A percentile compares a stretch with the other conserved stretches of the same genome.
These are phyloP conservation scores for Tetramorium alpestre DNA, from an alignment of 1,140 invertebrate species.

Conservation along the genomic window DNA sequence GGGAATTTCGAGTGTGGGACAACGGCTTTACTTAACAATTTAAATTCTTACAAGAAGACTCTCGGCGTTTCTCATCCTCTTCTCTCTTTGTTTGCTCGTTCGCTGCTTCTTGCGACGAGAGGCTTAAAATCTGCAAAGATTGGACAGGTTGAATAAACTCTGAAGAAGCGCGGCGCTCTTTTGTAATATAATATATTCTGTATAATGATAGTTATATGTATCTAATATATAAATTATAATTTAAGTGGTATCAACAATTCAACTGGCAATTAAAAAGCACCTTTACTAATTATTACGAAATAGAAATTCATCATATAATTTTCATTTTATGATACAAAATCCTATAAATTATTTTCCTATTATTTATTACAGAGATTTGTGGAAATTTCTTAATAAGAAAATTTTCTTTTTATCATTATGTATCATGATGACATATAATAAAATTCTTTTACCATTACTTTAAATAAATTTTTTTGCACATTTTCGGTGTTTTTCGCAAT, in stretches of 20 bases:
- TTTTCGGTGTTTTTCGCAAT: background rate
- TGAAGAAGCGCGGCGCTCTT: background rate
- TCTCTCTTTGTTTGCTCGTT: background rate
- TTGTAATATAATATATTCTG: background rate
- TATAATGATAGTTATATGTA: background rate
- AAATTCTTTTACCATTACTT: background rate
- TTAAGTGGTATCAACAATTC: background rate
- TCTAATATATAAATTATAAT: background rate
- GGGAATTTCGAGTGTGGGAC: constrained; percentile 14
- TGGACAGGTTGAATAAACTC: background rate
- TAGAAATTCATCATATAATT: background rate
- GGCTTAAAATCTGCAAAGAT: background rate
- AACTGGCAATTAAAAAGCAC: background rate
- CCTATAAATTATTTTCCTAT: background rate
- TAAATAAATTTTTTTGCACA: background rate
- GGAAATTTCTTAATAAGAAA: background rate
- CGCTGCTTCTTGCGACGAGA: background rate
- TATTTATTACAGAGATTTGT: background rate
- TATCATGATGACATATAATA: background rate
- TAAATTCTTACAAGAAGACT: constrained; percentile 9
- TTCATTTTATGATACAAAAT: background rate
- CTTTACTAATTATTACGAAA: background rate
- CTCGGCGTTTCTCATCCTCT: background rate
- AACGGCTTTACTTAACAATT: constrained; percentile 44
- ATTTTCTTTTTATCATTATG: background rate